phyloP scores from a whole-genome alignment of 2,113 vertebrate species.

The Raphicerus campestris region DNA sequence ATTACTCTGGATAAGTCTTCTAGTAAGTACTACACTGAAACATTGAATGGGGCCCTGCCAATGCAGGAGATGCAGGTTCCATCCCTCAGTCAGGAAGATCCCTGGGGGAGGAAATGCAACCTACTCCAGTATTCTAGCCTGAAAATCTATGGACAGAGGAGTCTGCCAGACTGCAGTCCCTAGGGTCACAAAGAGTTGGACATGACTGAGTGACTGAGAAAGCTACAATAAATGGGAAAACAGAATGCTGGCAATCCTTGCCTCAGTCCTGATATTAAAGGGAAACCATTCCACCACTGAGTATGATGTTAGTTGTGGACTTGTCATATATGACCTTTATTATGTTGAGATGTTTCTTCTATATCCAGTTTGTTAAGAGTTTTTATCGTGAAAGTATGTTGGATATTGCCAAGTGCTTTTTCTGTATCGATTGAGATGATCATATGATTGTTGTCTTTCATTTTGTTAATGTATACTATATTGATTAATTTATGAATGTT shows the following conservation, averaged over 20 bases:
- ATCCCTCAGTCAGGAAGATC: not conserved
- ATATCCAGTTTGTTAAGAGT: not conserved
- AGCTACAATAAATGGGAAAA: not conserved
- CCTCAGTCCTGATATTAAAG: not conserved
- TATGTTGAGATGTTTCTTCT: not conserved
- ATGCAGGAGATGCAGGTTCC: not conserved
- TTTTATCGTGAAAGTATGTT: not conserved
- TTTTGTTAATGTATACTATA: not conserved
- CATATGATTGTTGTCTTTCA: not conserved
- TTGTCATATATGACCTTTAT: not conserved
- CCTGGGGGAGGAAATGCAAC: not conserved
- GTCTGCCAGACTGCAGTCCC: not conserved
- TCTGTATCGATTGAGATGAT: not conserved
- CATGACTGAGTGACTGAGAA: fast-evolving
- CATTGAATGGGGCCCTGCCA: not conserved
- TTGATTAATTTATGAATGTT: not conserved
- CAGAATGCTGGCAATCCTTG: not conserved
- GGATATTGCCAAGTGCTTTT: not conserved
- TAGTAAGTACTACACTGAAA: not conserved
- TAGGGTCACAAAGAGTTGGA: not conserved
- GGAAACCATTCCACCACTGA: not conserved
- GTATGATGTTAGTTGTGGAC: not conserved
- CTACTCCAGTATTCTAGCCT: not conserved
- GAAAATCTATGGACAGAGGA: not conserved
- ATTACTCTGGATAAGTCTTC: not conserved